Conservation (phyloP, 23 tunicate genomes). For the Halocynthia aurantium region DNA sequence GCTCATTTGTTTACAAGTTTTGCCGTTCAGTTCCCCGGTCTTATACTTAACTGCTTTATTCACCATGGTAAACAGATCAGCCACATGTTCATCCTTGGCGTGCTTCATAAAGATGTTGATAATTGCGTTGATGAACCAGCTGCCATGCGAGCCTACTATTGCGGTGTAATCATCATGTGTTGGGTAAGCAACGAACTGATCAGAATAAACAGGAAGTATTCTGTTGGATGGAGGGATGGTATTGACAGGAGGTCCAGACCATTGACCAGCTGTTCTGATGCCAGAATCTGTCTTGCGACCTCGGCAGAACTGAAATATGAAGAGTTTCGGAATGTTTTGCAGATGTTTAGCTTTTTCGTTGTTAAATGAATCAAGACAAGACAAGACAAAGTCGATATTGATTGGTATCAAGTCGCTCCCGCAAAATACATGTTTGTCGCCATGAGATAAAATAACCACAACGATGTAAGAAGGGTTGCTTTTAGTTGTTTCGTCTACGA, state of each 20-base stretch:
- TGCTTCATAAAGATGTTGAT: slow-evolving; percentile 34
- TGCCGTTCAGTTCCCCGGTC: not conserved
- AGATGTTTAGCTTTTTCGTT: slow-evolving; percentile 39
- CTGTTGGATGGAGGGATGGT: not conserved
- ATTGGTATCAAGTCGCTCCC: slow-evolving; percentile 27
- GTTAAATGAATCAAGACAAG: slow-evolving; percentile 37
- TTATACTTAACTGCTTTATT: slow-evolving; percentile 24
- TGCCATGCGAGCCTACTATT: slow-evolving; percentile 21
- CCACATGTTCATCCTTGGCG: slow-evolving; percentile 37
- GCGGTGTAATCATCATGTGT: slow-evolving; percentile 40
- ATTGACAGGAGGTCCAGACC: not conserved
- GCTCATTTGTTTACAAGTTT: no score
- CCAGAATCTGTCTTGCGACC: slow-evolving; percentile 19
- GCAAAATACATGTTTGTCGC: slow-evolving; percentile 29
- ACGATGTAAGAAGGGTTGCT: slow-evolving; percentile 20
- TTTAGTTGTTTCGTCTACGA: not conserved
- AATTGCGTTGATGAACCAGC: slow-evolving; percentile 65
- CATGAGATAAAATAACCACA: slow-evolving; percentile 58
- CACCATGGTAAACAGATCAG: slow-evolving; percentile 52
- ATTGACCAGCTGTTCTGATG: not conserved
- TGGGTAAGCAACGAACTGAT: slow-evolving; percentile 36
- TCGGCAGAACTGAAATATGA: slow-evolving; percentile 65
- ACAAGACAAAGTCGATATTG: slow-evolving; percentile 25
- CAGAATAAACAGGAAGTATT: slow-evolving; percentile 30
- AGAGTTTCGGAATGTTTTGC: slow-evolving; percentile 50